phyloP scores from a whole-genome alignment of 2,888 invertebrate species.

The Epinotia bilunana region DNA sequence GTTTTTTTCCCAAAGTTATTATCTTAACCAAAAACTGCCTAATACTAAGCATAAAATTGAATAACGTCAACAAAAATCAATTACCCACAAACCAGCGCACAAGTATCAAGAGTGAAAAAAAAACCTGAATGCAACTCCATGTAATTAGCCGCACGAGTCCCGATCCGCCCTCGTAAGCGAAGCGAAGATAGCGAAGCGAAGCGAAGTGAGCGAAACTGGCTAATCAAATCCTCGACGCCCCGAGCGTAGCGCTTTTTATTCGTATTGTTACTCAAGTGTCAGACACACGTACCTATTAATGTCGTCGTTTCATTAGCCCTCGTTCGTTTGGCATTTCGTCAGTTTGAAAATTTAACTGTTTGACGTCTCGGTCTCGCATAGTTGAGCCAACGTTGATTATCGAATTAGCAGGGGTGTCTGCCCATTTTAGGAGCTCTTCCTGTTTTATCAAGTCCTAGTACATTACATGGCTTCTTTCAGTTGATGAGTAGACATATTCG shows the following conservation, averaged over 20 bases:
- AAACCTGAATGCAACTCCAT: constrained; percentile 83
- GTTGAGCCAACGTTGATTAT: constrained; percentile 30
- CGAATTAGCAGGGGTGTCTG: neutral
- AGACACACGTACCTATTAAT: constrained; percentile 48
- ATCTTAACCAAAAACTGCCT: neutral
- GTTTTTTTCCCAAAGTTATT: neutral
- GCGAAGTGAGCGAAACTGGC: constrained; percentile 79
- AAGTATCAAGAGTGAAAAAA: constrained; percentile 72
- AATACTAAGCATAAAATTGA: neutral
- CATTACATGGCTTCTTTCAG: no score
- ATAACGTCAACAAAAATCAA: constrained; percentile 36
- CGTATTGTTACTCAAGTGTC: constrained; percentile 80
- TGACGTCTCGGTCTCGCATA: constrained; percentile 20
- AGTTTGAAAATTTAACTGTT: constrained; percentile 28
- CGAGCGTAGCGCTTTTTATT: constrained; percentile 79
- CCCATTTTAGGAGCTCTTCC: neutral
- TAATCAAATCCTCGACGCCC: constrained; percentile 83
- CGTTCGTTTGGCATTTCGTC: constrained; percentile 18
- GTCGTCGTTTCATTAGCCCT: constrained; percentile 38
- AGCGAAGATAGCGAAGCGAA: constrained; percentile 78
- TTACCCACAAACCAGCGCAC: constrained; percentile 59
- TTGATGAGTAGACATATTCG: no score
- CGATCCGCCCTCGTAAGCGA: constrained; percentile 80
- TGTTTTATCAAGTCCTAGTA: neutral
- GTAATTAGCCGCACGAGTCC: constrained; percentile 84